A percentile compares a stretch with the other conserved stretches of the same genome.
Evolutionary conservation across 2,113 vertebrate species (phyloP).

Genomic region (Notarius lentiginosus): DNA sequence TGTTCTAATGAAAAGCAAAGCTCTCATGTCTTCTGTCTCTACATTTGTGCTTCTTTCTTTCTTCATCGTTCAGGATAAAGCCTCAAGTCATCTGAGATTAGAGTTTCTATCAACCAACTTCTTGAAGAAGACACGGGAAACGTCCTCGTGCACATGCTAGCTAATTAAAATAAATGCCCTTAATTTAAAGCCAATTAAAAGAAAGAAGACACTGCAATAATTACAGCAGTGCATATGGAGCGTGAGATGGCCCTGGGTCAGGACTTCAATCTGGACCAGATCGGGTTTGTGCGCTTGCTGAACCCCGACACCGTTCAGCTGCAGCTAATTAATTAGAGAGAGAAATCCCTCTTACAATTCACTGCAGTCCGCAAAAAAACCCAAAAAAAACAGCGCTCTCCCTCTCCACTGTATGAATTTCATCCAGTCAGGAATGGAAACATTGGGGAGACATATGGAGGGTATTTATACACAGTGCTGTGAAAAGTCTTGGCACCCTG

Average conservation of each 20-base stretch:
- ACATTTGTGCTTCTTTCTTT: neutral
- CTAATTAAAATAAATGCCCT: conserved; percentile 41
- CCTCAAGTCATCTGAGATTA: neutral
- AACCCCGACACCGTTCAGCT: conserved; percentile 19
- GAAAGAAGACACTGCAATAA: conserved; percentile 36
- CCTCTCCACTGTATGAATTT: neutral
- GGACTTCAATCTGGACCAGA: conserved; percentile 7
- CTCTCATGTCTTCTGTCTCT: neutral
- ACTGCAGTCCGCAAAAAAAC: conserved; percentile 8
- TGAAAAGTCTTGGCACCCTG: neutral
- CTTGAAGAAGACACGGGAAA: neutral
- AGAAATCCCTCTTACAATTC: conserved; percentile 2
- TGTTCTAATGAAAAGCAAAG: neutral
- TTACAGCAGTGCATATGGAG: conserved; percentile 35
- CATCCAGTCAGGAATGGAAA: neutral
- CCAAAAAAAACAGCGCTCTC: neutral
- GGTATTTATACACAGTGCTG: neutral
- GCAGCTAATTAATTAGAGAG: conserved; percentile 14
- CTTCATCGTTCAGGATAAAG: conserved; percentile 5
- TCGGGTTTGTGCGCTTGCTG: conserved; percentile 13
- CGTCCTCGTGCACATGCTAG: neutral
- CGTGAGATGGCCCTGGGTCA: conserved; percentile 26
- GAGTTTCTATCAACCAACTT: neutral
- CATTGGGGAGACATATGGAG: neutral
- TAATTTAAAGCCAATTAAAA: conserved; percentile 43